These are phyloP conservation scores for Sinocyclocheilus maitianheensis DNA, from an alignment of 2,113 vertebrate species.

Conservation along the genomic window DNA sequence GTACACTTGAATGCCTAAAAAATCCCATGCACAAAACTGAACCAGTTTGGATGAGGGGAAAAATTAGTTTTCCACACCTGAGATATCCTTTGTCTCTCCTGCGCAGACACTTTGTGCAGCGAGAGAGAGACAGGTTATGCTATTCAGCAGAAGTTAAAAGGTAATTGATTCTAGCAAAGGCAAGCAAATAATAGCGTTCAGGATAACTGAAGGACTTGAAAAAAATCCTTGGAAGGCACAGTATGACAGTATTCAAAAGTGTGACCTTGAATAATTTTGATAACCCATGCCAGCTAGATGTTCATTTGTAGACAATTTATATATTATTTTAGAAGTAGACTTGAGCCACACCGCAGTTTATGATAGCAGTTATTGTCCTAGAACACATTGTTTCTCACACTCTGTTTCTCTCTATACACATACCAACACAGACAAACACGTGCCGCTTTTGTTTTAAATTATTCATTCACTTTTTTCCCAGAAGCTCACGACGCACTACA, in stretches of 20 bases:
- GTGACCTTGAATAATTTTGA: background rate
- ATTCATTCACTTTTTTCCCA: constrained; percentile 73
- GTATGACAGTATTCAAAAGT: background rate
- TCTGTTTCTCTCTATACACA: background rate
- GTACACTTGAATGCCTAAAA: background rate
- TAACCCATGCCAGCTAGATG: background rate
- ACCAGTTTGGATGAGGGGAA: constrained; percentile 17
- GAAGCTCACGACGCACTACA: constrained; percentile 94
- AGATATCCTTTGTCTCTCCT: constrained; percentile 54
- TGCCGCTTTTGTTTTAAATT: constrained; percentile 35
- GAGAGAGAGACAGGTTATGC: constrained; percentile 80
- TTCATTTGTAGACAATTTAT: background rate
- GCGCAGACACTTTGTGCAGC: constrained; percentile 82
- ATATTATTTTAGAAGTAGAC: background rate
- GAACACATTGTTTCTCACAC: background rate
- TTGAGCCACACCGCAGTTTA: background rate
- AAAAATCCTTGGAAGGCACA: background rate
- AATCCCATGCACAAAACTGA: background rate
- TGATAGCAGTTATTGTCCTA: background rate
- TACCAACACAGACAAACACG: background rate
- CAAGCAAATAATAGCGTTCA: constrained; percentile 1
- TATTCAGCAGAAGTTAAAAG: constrained; percentile 85
- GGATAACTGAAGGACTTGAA: background rate
- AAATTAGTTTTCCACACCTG: background rate
- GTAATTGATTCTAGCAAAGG: constrained; percentile 64